Conservation (phyloP, 2,888 invertebrate genomes). For the Charanyca ferruginea region DNA sequence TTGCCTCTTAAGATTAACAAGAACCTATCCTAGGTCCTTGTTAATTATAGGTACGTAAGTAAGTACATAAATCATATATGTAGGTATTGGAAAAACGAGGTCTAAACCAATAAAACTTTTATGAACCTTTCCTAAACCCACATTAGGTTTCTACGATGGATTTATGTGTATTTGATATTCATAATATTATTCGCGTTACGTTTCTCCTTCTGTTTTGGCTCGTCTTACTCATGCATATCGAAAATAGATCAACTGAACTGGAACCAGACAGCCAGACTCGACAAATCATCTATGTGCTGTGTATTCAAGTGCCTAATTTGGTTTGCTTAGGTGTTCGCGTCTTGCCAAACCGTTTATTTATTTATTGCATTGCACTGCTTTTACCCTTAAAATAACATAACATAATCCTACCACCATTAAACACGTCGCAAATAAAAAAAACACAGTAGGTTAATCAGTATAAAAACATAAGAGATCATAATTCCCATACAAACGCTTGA, state of each 20-base stretch:
- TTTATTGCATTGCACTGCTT: no score
- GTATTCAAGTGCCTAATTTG: conserved; percentile 39
- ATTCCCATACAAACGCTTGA: no score
- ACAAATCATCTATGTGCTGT: conserved; percentile 48
- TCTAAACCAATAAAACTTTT: conserved; percentile 39
- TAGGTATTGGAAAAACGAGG: conserved; percentile 5
- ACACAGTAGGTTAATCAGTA: no score
- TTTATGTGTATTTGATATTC: conserved; percentile 13
- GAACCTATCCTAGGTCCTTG: background rate
- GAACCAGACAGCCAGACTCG: conserved; percentile 64
- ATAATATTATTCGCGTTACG: conserved; percentile 40
- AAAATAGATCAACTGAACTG: conserved; percentile 61
- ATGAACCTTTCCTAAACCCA: conserved; percentile 19
- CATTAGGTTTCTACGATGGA: conserved; percentile 9
- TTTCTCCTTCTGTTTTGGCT: conserved; percentile 5
- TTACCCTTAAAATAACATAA: no score
- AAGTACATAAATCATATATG: background rate
- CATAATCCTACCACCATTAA: no score
- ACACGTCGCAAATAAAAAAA: no score
- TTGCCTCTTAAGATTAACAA: conserved; percentile 20
- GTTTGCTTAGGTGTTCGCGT: conserved; percentile 7
- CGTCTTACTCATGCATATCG: conserved; percentile 58
- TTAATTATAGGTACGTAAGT: background rate
- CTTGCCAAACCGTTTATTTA: no score
- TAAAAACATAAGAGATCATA: no score